Evolutionary conservation across 2,113 vertebrate species (phyloP), one percentile per base, ranked within the genome.

Genomic region (Caranx ignobilis): DNA sequence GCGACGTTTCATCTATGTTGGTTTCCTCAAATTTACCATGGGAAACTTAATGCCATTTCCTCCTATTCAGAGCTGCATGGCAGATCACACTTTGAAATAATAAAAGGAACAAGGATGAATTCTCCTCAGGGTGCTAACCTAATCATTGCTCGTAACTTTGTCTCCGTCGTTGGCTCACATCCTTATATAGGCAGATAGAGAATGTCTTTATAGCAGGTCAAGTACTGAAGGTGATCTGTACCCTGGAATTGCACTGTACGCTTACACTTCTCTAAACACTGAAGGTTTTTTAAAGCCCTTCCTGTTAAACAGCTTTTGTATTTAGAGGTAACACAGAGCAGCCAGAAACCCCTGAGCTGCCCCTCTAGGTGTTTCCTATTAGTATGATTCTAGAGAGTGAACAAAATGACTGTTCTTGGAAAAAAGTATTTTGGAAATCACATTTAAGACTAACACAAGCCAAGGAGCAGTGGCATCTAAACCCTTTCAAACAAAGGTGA

Each of bases 21-120:
- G 84, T 81, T 93, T 91, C 89, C 91, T 91, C 83, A 59, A 47
- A 77, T 89, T 79, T 81, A 73, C 43, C 76, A 45, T 77, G 79
- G 88, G 90, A 93, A 91, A 92, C 68, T 2, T 70, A 77, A 84
- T 84, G 12, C 83, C 84, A 90, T 87, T 94, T 95, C 93, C 94
- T 94, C 41, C 87, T 71, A 94, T 95, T 95, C 87, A 95, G 52
- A 45, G 34, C 50, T 7, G 16, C 65, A 63, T 82, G 85, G 89
- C 88, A 66, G 55, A 74, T 88, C 70, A 64, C 61, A 45, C 82
- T 76, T 76, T 82, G 35, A 77, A 88, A 89, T 88, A 92, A 90
- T 76, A 73, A 84, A 82, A 86, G 88, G 88, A 88, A 88, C 79
- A 84, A 81, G 61, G 85, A 84, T 80, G 76, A 84, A 75, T 81